Base-by-base conservation (phyloP, 2,797 vertebrate species). In the Anas georgica region DNA sequence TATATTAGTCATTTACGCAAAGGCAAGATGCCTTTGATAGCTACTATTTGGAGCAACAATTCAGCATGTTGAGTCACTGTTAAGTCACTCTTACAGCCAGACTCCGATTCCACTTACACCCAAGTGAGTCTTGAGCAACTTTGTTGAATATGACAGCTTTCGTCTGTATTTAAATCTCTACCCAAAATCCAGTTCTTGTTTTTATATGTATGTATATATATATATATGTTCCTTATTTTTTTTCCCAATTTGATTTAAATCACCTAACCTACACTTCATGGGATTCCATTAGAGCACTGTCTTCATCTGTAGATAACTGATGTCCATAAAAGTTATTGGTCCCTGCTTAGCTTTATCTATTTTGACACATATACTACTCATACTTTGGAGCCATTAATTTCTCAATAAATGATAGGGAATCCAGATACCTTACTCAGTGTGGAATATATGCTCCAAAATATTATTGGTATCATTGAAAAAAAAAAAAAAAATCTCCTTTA, bases 1-100 rank as follows among this genome's bases (percentile, higher is more conserved):
- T 96, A 97, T 96, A 96, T 97, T 96, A 97, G 96, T 95, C 96
- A 97, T 95, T 96, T 96, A 92, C 86, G 93, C 96, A 96, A 95
- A 96, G 95, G 94, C 96, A 95, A 97, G 94, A 97, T 97, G 94
- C 60, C 88, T 96, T 91, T 96, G 96, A 96, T 94, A 97, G 95
- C 93, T 96, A 96, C 95, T 96, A 97, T 97, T 96, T 94, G 93
- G 79, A 96, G 94, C 73, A 94, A 96, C 95, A 95, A 97, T 96
- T 95, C 96, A 95, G 95, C 91, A 75, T 81, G 93, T 94, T 97
- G 96, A 96, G 93, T 97, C 96, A 97, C 84, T 91, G 26, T 94
- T 94, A 97, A 96, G 95, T 94, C 94, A 96, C 90, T 91, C 78
- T 77, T 91, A 80, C 68, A 95, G 66, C 59, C 88, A 96, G 95